Base-by-base conservation (phyloP, 2,797 vertebrate genomes). In the Myotis planiceps region DNA sequence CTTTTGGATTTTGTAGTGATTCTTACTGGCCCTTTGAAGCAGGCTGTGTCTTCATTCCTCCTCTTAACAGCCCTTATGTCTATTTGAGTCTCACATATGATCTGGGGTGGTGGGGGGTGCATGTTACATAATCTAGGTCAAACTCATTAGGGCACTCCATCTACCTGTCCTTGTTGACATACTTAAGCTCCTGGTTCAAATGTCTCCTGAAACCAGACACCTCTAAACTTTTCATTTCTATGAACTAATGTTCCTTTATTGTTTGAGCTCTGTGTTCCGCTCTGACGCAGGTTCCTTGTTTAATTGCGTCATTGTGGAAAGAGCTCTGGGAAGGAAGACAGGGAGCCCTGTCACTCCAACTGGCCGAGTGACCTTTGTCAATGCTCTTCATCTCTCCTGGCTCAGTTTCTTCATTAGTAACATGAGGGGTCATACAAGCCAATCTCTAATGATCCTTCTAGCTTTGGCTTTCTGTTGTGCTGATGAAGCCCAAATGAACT, bases 201-300 rank as follows among this genome's bases (percentile, higher is more conserved):
- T 12, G 9, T 42, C 32, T 60, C 65, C 69, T n/a, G 21, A 89
- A 89, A 16, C 32, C 45, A 93, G 58, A 69, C 2, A 51, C 34
- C 49, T 68, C 53, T 81, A 88, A 74, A 74, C 32, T 87, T 88
- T 42, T 27, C 55, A 74, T 69, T 83, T 80, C 14, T 37, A n/a
- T 37, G 71, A 96, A 96, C 72, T 51, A 83, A 78, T 25, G 51
- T 71, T 42, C 8, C 55, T 71, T 87, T 81, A 23, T 68, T 42
- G 51, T 81, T 23, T 92, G 72, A 96, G 53, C 49, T 74, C 45
- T 66, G 37, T 90, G 65, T 83, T 74, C 55, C 84, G 32, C n/a
- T 23, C 32, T n/a, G 32, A 71, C 5, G 34, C 0, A 34, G 49
- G 19, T 32, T 83, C 23, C 60, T 63, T 29, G 3, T 80, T 66